These are phyloP conservation scores for Nomada ferruginata DNA, from an alignment of 2,888 invertebrate species.

Conservation along the genomic window DNA sequence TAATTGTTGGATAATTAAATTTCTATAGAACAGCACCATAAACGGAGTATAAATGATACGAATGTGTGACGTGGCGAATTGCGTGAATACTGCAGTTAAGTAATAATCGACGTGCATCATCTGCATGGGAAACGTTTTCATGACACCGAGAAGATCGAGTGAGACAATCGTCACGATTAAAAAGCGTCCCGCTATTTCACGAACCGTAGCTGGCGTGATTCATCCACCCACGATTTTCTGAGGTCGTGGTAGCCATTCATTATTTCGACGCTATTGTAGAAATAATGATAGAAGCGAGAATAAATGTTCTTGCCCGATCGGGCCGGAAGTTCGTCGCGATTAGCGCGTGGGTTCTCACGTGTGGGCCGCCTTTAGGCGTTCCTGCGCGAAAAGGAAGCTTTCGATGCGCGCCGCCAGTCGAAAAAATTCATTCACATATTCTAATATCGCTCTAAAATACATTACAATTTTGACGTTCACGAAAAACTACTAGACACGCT, in stretches of 20 bases:
- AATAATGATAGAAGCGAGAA: constrained; percentile 50
- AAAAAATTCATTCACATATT: not conserved
- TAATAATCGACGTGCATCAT: not conserved
- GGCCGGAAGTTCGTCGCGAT: constrained; percentile 48
- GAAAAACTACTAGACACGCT: not conserved
- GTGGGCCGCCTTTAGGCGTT: constrained; percentile 23
- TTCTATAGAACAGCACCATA: too few relatives aligned
- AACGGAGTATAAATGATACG: constrained; percentile 2
- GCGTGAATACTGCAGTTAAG: constrained; percentile 15
- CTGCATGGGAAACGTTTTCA: constrained; percentile 16
- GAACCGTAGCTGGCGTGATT: constrained; percentile 37
- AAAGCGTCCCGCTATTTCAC: constrained; percentile 47
- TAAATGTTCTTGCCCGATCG: constrained; percentile 10
- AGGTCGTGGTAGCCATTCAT: constrained; percentile 48
- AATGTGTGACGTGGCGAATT: constrained; percentile 10
- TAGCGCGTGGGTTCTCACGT: constrained; percentile 34
- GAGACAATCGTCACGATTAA: constrained; percentile 46
- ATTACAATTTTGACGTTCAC: too few relatives aligned
- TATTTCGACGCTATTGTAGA: constrained; percentile 56
- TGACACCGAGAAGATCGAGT: not conserved
- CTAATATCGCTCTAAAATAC: not conserved
- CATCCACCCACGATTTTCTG: constrained; percentile 54
- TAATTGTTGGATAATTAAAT: too few relatives aligned
- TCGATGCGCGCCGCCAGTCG: constrained; percentile 13
- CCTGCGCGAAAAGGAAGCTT: constrained; percentile 5